phyloP scores from a whole-genome alignment of 2,888 invertebrate species.

The Latheticus oryzae region DNA sequence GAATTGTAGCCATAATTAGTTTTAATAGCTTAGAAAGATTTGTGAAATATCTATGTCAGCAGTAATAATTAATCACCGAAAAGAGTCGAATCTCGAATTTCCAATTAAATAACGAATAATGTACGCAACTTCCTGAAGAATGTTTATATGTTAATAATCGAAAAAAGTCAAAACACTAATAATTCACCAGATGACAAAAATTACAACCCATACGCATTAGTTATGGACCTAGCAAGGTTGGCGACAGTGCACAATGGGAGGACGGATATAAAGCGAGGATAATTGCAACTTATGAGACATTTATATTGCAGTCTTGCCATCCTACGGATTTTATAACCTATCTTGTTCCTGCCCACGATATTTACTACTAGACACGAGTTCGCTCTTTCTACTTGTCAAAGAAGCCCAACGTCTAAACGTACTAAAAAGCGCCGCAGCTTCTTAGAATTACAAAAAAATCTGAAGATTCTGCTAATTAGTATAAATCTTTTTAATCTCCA shows the following conservation, averaged over 20 bases:
- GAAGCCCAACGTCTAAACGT: background rate
- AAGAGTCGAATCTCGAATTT: conserved; percentile 2
- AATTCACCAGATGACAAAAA: conserved; percentile 34
- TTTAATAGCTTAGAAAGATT: conserved; percentile 6
- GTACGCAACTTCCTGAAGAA: conserved; percentile 22
- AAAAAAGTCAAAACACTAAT: conserved; percentile 28
- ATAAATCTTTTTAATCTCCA: too few species aligned
- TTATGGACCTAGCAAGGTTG: conserved; percentile 55
- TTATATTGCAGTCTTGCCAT: conserved; percentile 61
- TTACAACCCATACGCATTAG: conserved; percentile 46
- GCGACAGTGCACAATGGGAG: conserved; percentile 62
- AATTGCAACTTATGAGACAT: conserved; percentile 65
- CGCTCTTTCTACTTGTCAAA: conserved; percentile 1
- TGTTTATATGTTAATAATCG: conserved; percentile 34
- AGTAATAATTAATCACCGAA: conserved; percentile 26
- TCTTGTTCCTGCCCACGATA: conserved; percentile 59
- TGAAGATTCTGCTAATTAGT: too few species aligned
- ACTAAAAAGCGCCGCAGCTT: too few species aligned
- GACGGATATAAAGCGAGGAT: conserved; percentile 63
- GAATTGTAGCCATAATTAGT: conserved; percentile 4
- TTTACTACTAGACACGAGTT: conserved; percentile 49
- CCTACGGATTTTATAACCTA: conserved; percentile 60
- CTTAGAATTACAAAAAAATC: too few species aligned
- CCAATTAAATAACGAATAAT: conserved; percentile 16
- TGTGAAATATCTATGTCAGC: conserved; percentile 19